Conservation (phyloP, 2,797 vertebrate species). For the Enteromius trimaculatus region DNA sequence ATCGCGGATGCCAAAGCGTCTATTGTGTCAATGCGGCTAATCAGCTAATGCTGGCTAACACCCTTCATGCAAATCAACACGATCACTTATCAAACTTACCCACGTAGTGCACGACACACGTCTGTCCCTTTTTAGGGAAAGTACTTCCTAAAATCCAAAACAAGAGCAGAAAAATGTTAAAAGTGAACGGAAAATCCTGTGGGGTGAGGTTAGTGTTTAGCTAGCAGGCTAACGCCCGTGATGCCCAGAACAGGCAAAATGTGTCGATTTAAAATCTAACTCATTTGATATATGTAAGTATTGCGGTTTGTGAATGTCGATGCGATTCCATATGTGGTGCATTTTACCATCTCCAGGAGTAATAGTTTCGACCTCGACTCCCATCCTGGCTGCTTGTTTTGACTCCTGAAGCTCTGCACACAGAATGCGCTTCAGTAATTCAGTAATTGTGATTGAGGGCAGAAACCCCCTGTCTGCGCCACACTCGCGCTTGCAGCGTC, state of each 20-base stretch:
- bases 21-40: constrained; percentile 37
- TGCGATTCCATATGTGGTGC: not conserved
- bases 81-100: constrained; percentile 80
- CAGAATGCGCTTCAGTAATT: constrained; percentile 49
- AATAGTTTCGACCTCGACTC: constrained; percentile 91
- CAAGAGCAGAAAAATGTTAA: not conserved
- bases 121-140: constrained; percentile 94
- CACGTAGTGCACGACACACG: constrained; percentile 94
- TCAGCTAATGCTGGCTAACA: constrained; percentile 29
- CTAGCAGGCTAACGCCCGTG: constrained; percentile 48
- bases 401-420: constrained; percentile 40
- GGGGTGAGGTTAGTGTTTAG: constrained; percentile 22
- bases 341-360: constrained; percentile 89
- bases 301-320: not conserved
- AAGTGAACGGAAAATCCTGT: not conserved
- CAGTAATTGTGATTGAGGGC: constrained; percentile 48
- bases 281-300: not conserved
- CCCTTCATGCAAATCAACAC: constrained; percentile 6
- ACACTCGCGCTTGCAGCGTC: constrained; percentile 1
- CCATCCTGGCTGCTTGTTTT: constrained; percentile 75
- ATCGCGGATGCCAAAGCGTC: not conserved
- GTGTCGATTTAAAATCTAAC: not conserved
- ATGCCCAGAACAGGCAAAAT: constrained; percentile 60
- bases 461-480: constrained; percentile 32
- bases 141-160: constrained; percentile 83